A percentile compares a stretch with the other conserved stretches of the same genome.
These are phyloP conservation scores for Erannis defoliaria DNA, from an alignment of 2,888 invertebrate genomes.

Conservation along the genomic window DNA sequence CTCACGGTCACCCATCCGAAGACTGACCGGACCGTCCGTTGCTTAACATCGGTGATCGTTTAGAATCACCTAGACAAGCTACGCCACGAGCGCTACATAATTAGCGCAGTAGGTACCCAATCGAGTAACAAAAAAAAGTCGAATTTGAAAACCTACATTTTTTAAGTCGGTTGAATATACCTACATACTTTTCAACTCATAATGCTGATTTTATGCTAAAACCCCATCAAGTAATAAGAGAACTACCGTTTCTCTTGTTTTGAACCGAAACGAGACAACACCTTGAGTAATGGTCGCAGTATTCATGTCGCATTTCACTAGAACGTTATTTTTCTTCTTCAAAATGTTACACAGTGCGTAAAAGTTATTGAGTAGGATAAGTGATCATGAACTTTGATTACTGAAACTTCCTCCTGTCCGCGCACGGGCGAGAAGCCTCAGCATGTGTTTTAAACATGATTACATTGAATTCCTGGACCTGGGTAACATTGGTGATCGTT, in stretches of 20 bases:
- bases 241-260: constrained; percentile 62
- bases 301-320: constrained; percentile 69
- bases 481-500: too few relatives aligned
- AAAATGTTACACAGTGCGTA: constrained; percentile 44
- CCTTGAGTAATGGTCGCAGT: constrained; percentile 76
- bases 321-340: constrained; percentile 73
- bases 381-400: neutral
- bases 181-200: constrained; percentile 2
- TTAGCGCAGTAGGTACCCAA: too few relatives aligned
- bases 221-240: constrained; percentile 48
- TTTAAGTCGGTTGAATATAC: too few relatives aligned
- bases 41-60: too few relatives aligned
- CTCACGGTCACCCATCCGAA: too few relatives aligned
- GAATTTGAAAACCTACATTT: too few relatives aligned
- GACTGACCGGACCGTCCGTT: too few relatives aligned
- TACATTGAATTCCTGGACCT: too few relatives aligned
- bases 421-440: neutral
- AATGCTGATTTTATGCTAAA: constrained; percentile 7
- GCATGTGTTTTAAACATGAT: neutral
- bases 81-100: too few relatives aligned
- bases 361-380: constrained; percentile 2
- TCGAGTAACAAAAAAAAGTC: too few relatives aligned
- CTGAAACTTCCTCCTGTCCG: neutral
- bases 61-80: too few relatives aligned
- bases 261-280: constrained; percentile 72